Conservation (phyloP, 92 coral and sea anemone species). For the Desmophyllum pertusum region DNA sequence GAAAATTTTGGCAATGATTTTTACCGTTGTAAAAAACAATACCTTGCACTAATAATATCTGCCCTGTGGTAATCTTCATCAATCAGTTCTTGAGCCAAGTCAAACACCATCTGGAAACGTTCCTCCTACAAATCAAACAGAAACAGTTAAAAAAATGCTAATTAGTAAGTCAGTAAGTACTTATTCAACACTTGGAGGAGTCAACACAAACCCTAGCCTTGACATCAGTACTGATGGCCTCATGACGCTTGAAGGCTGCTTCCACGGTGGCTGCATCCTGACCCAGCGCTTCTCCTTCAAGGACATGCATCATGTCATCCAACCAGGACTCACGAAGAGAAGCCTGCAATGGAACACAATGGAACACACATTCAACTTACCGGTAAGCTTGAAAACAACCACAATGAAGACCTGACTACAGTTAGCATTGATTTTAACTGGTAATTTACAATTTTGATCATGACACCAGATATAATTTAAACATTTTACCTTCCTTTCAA, state of each 20-base stretch:
- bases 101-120: conserved; percentile 88
- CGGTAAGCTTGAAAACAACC: not conserved
- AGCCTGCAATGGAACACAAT: conserved; percentile 62
- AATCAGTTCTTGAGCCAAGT: conserved; percentile 88
- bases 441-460: not conserved
- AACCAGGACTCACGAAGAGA: conserved; percentile 95
- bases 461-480: not conserved
- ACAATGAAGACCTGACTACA: too few relatives aligned
- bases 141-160: not conserved
- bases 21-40: not conserved
- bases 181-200: too few relatives aligned
- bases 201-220: conserved; percentile 83
- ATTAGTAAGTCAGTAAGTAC: not conserved
- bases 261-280: conserved; percentile 94
- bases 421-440: too few relatives aligned
- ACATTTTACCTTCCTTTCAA: conserved; percentile 81
- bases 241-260: conserved; percentile 90
- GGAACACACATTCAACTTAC: too few relatives aligned
- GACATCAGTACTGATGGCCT: conserved; percentile 93
- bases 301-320: conserved; percentile 98
- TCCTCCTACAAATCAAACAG: conserved; percentile 67
- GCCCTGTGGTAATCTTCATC: conserved; percentile 94
- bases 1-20: too few relatives aligned
- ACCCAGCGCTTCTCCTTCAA: conserved; percentile 89
- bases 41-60: conserved; percentile 83